Percentiles rank a stretch among this genome's conserved stretches.
Conservation (phyloP, 2,113 vertebrate genomes). For the Brevimyrus niger region DNA sequence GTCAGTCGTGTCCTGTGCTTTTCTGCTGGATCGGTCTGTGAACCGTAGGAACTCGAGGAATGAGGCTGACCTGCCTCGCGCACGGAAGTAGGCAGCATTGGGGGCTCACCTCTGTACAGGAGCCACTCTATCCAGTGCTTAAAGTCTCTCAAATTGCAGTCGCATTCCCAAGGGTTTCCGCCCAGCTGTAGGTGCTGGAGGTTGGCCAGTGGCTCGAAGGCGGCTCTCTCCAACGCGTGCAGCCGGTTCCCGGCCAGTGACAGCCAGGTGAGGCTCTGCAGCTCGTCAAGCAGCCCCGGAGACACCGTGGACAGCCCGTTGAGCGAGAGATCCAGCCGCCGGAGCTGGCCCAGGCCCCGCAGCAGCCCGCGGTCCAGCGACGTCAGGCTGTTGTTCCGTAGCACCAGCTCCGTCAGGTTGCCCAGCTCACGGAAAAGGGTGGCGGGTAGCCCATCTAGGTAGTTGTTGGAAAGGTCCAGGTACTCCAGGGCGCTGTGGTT, state of each 20-base stretch:
- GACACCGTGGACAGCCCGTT: conserved; percentile 84
- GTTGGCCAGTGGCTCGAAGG: conserved; percentile 83
- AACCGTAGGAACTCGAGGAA: background rate
- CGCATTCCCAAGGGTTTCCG: conserved; percentile 96
- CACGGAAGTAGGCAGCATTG: background rate
- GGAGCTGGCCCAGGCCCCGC: conserved; percentile 68
- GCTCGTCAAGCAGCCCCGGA: conserved; percentile 75
- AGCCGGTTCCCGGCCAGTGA: conserved; percentile 86
- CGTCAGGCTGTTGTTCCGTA: conserved; percentile 93
- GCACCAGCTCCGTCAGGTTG: conserved; percentile 81
- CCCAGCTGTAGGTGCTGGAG: conserved; percentile 85
- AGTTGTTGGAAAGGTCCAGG: conserved; percentile 95
- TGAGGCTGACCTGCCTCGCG: background rate
- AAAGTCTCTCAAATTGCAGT: conserved; percentile 93
- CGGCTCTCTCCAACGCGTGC: conserved; percentile 83
- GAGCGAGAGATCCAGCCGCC: conserved; percentile 84
- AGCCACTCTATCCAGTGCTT: conserved; percentile 99
- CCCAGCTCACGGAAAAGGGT: conserved; percentile 77
- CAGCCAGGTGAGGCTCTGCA: conserved; percentile 78
- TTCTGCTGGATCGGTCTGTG: background rate
- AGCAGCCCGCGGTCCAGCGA: conserved; percentile 82
- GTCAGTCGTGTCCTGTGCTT: background rate
- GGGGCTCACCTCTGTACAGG: conserved; percentile 75
- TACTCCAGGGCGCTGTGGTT: conserved; percentile 84
- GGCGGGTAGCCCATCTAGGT: conserved; percentile 84